phyloP scores from a whole-genome alignment of 2,888 invertebrate genomes.

The Trilocha varians region DNA sequence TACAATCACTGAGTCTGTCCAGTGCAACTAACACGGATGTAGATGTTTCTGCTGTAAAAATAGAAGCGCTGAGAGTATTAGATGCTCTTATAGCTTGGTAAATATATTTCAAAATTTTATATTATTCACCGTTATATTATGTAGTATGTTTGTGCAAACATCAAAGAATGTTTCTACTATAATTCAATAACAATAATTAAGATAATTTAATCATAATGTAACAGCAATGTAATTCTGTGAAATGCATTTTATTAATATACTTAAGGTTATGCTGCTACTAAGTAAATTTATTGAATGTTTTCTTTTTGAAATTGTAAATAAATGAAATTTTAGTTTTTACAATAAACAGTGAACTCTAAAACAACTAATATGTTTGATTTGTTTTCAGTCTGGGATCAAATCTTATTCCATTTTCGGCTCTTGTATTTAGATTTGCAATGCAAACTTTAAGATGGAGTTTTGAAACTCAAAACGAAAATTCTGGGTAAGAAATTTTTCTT shows the following conservation, averaged over 20 bases:
- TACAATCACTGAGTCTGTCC: constrained; percentile 43
- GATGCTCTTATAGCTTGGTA: constrained; percentile 55
- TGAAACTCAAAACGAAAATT: constrained; percentile 36
- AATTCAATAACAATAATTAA: too few species aligned
- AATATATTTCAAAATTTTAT: constrained; percentile 13
- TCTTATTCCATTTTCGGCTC: constrained; percentile 50
- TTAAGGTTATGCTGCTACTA: too few species aligned
- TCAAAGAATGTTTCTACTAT: background rate
- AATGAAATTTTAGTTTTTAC: too few species aligned
- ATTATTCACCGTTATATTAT: too few species aligned
- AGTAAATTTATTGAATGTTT: too few species aligned
- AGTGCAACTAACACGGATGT: constrained; percentile 23
- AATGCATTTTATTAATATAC: too few species aligned
- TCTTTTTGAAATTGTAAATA: too few species aligned
- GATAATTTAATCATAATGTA: too few species aligned
- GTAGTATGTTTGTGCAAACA: too few species aligned
- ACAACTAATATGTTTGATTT: too few species aligned
- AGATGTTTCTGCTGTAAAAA: constrained; percentile 32
- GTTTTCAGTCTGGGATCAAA: constrained; percentile 52
- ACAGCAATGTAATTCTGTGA: too few species aligned
- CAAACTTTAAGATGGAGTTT: constrained; percentile 56
- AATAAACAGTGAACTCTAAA: too few species aligned
- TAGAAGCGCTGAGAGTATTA: constrained; percentile 43
- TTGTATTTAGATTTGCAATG: constrained; percentile 50
- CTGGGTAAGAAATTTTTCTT: constrained; percentile 29